phyloP scores from a whole-genome alignment of 1,140 invertebrate species.

The Helicoverpa zea region DNA sequence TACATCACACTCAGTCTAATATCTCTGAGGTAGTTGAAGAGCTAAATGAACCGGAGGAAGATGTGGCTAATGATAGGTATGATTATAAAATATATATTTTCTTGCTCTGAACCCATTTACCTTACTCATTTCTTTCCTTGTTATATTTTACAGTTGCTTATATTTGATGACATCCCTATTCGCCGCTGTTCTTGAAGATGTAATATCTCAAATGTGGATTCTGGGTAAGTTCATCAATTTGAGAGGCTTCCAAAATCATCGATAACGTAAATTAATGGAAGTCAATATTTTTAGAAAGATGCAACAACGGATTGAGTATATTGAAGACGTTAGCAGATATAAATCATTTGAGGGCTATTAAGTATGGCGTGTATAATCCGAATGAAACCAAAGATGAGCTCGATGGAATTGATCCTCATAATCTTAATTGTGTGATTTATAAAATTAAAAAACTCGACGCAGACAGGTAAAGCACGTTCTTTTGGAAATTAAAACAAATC shows the following conservation, averaged over 20 bases:
- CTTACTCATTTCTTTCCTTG: too few species aligned
- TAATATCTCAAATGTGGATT: conserved; percentile 67
- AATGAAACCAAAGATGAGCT: conserved; percentile 60
- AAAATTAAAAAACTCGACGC: conserved; percentile 71
- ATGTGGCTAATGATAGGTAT: too few species aligned
- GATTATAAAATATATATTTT: too few species aligned
- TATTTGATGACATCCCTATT: conserved; percentile 65
- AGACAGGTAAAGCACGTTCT: conserved; percentile 62
- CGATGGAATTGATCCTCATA: conserved; percentile 61
- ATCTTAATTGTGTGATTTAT: conserved; percentile 64
- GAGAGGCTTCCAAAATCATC: too few species aligned
- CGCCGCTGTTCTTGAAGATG: conserved; percentile 70
- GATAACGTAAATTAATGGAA: too few species aligned
- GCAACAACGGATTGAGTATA: conserved; percentile 69
- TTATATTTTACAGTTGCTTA: conserved; percentile 61
- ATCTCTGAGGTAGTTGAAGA: too few species aligned
- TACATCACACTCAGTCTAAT: too few species aligned
- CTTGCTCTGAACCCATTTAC: too few species aligned
- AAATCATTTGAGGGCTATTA: conserved; percentile 55
- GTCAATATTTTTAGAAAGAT: conserved; percentile 62
- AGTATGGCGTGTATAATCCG: conserved; percentile 63
- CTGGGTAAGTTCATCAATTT: conserved; percentile 56
- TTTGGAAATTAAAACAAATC: too few species aligned
- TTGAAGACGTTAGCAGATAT: conserved; percentile 66
- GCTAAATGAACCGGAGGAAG: too few species aligned